Evolutionary conservation across 2,113 vertebrate genomes (phyloP).

Genomic region (Nematolebias whitei): DNA sequence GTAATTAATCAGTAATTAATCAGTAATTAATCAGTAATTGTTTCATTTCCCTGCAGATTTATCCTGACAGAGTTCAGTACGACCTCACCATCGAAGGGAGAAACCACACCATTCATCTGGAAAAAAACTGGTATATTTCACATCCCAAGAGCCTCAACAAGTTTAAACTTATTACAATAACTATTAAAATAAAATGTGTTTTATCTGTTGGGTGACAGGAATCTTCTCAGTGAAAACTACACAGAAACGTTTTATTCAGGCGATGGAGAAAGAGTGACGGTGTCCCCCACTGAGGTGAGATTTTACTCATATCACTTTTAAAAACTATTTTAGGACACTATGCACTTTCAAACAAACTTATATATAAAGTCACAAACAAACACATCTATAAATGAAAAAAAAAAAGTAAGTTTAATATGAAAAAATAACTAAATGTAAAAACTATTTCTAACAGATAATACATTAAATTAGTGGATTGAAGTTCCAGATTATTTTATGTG

Average conservation of each 20-base stretch:
- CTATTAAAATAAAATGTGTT: neutral
- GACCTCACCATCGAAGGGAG: conserved; percentile 73
- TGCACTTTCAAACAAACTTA: too few species aligned
- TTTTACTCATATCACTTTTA: neutral
- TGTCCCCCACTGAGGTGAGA: conserved; percentile 75
- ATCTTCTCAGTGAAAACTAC: conserved; percentile 82
- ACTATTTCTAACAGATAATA: too few species aligned
- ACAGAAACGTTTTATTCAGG: conserved; percentile 80
- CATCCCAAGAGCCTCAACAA: too few species aligned
- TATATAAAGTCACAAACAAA: too few species aligned
- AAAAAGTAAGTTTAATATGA: too few species aligned
- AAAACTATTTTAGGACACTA: neutral
- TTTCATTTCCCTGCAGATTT: conserved; percentile 45
- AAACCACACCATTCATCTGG: conserved; percentile 73
- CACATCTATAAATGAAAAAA: too few species aligned
- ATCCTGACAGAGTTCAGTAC: conserved; percentile 76
- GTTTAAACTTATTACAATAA: too few species aligned
- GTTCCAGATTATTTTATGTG: too few species aligned
- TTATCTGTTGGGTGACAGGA: conserved; percentile 61
- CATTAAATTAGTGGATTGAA: too few species aligned
- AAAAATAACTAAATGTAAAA: too few species aligned
- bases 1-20: too few species aligned
- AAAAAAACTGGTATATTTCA: conserved; percentile 76
- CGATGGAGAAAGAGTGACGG: conserved; percentile 77
- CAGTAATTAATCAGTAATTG: too few species aligned